phyloP scores from a whole-genome alignment of 2,113 vertebrate genomes.

The Ptychochromis oligacanthus region DNA sequence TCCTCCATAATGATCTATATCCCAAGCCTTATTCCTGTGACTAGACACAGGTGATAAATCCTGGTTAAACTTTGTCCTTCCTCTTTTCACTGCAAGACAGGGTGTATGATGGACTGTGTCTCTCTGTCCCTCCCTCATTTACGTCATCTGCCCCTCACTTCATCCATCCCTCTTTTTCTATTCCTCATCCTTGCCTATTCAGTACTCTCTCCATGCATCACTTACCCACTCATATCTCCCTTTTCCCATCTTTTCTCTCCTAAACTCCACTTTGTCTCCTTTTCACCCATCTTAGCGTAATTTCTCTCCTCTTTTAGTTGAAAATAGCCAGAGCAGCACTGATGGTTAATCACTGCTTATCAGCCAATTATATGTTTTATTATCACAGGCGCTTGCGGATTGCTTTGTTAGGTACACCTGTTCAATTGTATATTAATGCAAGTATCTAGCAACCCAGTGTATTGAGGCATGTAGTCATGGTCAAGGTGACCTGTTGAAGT shows the following conservation, averaged over 20 bases:
- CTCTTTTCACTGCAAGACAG: slow-evolving; percentile 67
- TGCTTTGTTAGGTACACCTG: too few species aligned
- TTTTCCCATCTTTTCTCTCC: background rate
- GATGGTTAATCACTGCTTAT: background rate
- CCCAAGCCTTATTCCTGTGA: slow-evolving; percentile 65
- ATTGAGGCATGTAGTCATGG: background rate
- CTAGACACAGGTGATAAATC: slow-evolving; percentile 73
- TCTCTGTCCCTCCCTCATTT: slow-evolving; percentile 56
- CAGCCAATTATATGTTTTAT: background rate
- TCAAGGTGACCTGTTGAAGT: background rate
- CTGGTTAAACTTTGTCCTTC: slow-evolving; percentile 78
- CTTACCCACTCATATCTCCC: slow-evolving; percentile 23
- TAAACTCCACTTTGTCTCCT: slow-evolving; percentile 18
- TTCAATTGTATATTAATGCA: background rate
- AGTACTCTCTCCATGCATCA: slow-evolving; percentile 38
- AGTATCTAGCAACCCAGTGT: background rate
- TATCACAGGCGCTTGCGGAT: background rate
- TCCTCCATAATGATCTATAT: slow-evolving; percentile 75
- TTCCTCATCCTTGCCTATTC: slow-evolving; percentile 30
- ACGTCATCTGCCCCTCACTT: slow-evolving; percentile 38
- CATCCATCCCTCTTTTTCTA: slow-evolving; percentile 26
- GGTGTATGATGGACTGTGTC: slow-evolving; percentile 71
- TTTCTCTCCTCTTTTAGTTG: background rate
- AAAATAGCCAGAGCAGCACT: background rate
- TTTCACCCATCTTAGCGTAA: background rate